A percentile compares a stretch with the other conserved stretches of the same genome.
Conservation (phyloP, 2,797 vertebrate species). For the Gallinago nigripennis region DNA sequence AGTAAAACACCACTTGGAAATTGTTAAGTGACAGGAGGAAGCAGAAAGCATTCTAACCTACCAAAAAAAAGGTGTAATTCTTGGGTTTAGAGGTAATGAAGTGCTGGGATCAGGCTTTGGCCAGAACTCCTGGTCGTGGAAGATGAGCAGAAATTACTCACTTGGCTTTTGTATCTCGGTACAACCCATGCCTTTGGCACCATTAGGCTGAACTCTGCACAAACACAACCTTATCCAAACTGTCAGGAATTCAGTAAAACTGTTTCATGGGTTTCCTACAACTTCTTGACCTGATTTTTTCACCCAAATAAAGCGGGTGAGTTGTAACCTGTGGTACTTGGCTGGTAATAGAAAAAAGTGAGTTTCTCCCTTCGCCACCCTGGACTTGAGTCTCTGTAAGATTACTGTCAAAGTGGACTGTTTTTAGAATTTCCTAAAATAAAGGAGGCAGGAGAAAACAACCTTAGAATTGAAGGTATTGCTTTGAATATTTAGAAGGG, state of each 20-base stretch:
- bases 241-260: background rate
- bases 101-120: background rate
- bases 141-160: background rate
- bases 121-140: background rate
- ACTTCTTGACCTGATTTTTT: background rate
- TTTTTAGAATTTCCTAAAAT: background rate
- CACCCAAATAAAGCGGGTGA: background rate
- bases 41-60: background rate
- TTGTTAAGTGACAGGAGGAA: background rate
- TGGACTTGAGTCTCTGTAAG: background rate
- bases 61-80: background rate
- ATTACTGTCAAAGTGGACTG: background rate
- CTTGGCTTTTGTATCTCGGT: background rate
- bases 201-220: background rate
- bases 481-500: background rate
- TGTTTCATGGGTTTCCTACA: background rate
- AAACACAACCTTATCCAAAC: background rate
- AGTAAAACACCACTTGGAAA: background rate
- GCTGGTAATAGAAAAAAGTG: background rate
- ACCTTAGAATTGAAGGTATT: background rate
- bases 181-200: background rate
- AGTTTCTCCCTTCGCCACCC: background rate
- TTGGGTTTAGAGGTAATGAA: background rate
- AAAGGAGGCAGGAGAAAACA: background rate
- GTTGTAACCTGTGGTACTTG: background rate